These are phyloP conservation scores for Thomomys bottae DNA, from an alignment of 2,113 vertebrate genomes.

Conservation along the genomic window DNA sequence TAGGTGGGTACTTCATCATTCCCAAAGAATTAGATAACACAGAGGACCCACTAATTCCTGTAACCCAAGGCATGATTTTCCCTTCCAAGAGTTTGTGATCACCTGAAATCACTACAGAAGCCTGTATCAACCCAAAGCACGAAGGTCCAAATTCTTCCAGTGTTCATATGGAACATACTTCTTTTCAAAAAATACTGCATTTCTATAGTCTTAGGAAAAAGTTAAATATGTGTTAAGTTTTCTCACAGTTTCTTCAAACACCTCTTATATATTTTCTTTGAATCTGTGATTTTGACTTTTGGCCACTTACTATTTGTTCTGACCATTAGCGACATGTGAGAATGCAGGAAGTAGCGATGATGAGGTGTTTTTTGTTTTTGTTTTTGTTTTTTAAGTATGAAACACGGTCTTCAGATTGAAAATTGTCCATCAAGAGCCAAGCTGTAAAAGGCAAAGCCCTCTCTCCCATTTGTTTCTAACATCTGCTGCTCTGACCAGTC, in stretches of 20 bases:
- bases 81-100: not conserved
- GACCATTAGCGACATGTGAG: not conserved
- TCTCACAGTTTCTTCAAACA: not conserved
- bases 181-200: not conserved
- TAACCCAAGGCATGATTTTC: not conserved
- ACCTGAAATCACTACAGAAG: not conserved
- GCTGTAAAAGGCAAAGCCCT: not conserved
- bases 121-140: not conserved
- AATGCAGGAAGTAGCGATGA: not conserved
- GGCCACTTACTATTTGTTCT: not conserved
- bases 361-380: no score
- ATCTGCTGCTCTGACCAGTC: not conserved
- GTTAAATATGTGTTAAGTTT: not conserved
- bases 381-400: not conserved
- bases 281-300: not conserved
- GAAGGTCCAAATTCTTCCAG: no score
- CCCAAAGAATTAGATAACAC: not conserved
- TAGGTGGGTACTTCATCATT: not conserved
- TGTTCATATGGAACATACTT: no score
- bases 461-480: not conserved
- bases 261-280: not conserved
- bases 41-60: not conserved
- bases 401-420: not conserved
- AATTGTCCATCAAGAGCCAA: not conserved
- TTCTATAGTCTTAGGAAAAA: not conserved